Evolutionary conservation across 2,113 vertebrate species (phyloP).

Genomic region (Platanista minor): DNA sequence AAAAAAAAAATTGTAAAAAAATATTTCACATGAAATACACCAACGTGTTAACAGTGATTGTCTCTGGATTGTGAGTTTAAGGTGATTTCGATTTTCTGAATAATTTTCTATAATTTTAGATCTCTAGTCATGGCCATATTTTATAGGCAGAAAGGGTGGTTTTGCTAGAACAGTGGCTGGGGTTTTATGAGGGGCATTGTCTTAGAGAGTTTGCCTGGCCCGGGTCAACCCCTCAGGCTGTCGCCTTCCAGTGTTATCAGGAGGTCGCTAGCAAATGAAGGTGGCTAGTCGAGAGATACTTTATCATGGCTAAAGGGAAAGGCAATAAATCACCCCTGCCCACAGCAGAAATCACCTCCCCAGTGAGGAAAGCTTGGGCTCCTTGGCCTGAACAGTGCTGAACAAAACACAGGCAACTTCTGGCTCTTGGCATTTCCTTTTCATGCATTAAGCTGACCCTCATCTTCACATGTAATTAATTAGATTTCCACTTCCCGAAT

Average conservation of each 20-base stretch:
- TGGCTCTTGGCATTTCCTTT: neutral
- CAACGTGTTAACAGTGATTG: neutral
- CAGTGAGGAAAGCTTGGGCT: neutral
- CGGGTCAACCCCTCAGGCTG: neutral
- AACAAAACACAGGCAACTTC: neutral
- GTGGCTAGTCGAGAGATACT: conserved; percentile 23
- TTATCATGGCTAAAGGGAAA: neutral
- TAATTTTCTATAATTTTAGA: neutral
- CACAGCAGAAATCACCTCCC: neutral
- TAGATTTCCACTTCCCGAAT: neutral
- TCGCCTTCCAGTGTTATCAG: neutral
- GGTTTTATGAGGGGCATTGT: neutral
- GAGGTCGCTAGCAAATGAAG: conserved; percentile 21
- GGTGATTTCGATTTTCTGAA: conserved; percentile 24
- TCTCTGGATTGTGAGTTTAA: neutral
- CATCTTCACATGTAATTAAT: neutral
- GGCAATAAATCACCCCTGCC: conserved; percentile 4
- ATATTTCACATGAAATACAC: neutral
- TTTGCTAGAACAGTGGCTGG: neutral
- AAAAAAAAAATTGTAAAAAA: neutral
- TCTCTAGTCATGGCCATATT: neutral
- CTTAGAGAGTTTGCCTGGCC: neutral
- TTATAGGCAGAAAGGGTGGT: neutral
- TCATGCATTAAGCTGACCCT: neutral
- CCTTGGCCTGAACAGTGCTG: neutral